These are phyloP conservation scores for Sphaerophoria taeniata DNA, from an alignment of 2,888 invertebrate genomes.

Conservation along the genomic window DNA sequence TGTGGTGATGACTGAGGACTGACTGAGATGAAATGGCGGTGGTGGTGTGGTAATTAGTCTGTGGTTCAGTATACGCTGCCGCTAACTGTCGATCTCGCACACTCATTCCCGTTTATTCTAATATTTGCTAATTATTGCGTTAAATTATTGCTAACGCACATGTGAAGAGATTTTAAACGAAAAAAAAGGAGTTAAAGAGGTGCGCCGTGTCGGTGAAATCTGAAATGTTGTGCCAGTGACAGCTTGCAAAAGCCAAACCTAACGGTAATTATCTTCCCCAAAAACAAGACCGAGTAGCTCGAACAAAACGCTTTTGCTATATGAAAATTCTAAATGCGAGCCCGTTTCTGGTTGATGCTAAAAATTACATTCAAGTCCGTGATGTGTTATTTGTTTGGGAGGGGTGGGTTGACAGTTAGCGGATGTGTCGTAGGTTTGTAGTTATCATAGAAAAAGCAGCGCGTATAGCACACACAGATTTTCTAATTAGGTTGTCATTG, in stretches of 20 bases:
- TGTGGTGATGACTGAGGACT: background rate
- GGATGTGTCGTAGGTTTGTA: background rate
- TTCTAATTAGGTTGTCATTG: constrained; percentile 70
- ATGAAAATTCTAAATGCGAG: constrained; percentile 68
- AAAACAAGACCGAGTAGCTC: constrained; percentile 60
- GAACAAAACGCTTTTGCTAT: constrained; percentile 42
- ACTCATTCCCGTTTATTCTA: constrained; percentile 20
- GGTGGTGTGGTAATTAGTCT: constrained; percentile 56
- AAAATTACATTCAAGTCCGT: constrained; percentile 70
- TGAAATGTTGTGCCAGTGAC: constrained; percentile 56
- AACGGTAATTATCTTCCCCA: constrained; percentile 70
- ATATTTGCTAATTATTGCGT: constrained; percentile 74
- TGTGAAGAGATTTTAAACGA: constrained; percentile 69
- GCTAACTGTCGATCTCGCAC: constrained; percentile 64
- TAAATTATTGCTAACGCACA: constrained; percentile 70
- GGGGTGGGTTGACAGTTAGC: background rate
- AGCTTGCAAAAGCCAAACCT: constrained; percentile 65
- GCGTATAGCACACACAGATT: background rate
- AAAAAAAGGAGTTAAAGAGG: background rate
- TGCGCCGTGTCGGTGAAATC: constrained; percentile 1
- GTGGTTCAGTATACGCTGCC: constrained; percentile 70
- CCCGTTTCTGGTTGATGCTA: constrained; percentile 40
- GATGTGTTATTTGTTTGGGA: constrained; percentile 44
- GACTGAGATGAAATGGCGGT: constrained; percentile 24
- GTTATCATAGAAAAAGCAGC: background rate